Percentiles rank a stretch among this genome's conserved stretches.
Conservation (phyloP, 1,140 invertebrate species). For the Pseudomyrmex gracilis region DNA sequence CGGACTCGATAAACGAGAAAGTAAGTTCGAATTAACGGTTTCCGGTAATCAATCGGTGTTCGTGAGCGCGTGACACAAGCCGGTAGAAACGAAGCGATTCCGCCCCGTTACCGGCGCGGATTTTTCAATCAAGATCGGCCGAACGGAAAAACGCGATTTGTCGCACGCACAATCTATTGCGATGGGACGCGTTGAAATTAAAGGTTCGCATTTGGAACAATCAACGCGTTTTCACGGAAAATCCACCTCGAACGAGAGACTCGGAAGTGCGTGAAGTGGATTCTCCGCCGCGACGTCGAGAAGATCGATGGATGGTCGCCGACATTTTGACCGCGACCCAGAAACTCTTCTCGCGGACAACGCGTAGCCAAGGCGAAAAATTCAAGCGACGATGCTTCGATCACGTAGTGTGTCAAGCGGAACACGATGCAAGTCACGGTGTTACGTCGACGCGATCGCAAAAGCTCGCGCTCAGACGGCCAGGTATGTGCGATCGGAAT, state of each 20-base stretch:
- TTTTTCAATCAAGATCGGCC: slow-evolving; percentile 18
- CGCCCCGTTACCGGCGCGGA: not conserved
- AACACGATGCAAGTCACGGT: not conserved
- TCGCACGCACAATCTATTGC: not conserved
- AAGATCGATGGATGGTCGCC: slow-evolving; percentile 4
- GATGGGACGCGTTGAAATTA: not conserved
- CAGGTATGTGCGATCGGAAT: slow-evolving; percentile 26
- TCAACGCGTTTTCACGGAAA: not conserved
- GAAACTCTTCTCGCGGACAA: not conserved
- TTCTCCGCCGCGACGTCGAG: no score
- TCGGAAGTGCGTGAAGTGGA: not conserved
- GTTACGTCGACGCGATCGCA: not conserved
- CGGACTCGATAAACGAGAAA: not conserved
- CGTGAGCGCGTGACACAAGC: not conserved
- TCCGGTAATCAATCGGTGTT: not conserved
- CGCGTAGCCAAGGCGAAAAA: not conserved
- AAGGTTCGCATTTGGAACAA: not conserved
- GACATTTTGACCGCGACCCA: not conserved
- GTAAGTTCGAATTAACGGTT: not conserved
- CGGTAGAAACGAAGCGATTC: not conserved
- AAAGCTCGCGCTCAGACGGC: not conserved
- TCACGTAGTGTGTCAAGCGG: not conserved
- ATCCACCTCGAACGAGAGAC: not conserved
- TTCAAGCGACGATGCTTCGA: not conserved
- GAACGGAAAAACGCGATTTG: slow-evolving; percentile 11